Base-by-base conservation (phyloP, 2,888 invertebrate genomes). In the Panopea generosa region DNA sequence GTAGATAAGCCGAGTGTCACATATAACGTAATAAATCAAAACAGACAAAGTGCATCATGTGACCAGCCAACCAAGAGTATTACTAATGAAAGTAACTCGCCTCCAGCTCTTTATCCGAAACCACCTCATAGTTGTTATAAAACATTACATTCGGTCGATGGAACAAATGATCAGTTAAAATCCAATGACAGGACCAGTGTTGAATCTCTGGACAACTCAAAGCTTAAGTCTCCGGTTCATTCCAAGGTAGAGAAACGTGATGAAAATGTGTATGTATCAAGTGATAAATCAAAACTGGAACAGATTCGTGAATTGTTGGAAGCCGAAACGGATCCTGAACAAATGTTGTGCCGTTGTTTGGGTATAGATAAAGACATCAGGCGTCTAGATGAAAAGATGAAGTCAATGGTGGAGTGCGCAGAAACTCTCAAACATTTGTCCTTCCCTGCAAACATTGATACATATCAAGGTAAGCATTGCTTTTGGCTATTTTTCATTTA, bases 311-410 rank as follows among this genome's bases (percentile, higher is more conserved):
- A 73, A 20, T 47, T 80, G 2, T 50, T 80, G 14, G 73, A 76
- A 45, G 70, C 61, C 0, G 80, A 63, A 40, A 73, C 76, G 9
- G 67, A 73, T n/a, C 76, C 80, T 6, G 52, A 59, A 29, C 63
- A 52, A 22, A 22, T 77, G n/a, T 43, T 80, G 24, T 80, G 80
- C 40, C 45, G 50, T n/a, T 77, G 80, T 62, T 49, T 80, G 29
- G 76, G 76, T 7, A 70, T 80, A 26, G 70, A 69, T n/a, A 67
- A 70, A n/a, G 63, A 65, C 18, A 18, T 33, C 7, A 20, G 24
- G 24, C 29, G 33, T 16, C 70, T 80, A 16, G 80, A 80, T 24
- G 57, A 71, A 33, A 80, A 70, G 49, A 59, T 80, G 73, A 56
- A 71, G 45, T 73, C 73, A 22, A 49, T 80, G 71, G 66, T 80